Conservation (phyloP, 2,797 vertebrate genomes). For the Gymnothorax javanicus region DNA sequence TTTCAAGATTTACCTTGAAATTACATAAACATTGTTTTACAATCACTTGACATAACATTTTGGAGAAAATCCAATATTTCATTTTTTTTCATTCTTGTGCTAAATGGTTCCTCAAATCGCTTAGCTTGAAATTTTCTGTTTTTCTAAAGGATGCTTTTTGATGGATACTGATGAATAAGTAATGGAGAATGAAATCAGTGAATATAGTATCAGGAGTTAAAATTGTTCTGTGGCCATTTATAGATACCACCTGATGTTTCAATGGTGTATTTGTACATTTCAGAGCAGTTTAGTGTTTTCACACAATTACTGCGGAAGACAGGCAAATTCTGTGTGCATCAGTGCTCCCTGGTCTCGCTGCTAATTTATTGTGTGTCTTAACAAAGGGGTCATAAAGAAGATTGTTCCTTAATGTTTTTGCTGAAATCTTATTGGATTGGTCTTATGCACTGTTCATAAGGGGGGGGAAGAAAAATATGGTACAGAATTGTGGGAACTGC, state of each 20-base stretch:
- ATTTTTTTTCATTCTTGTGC: no score
- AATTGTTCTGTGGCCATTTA: background rate
- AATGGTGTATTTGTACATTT: background rate
- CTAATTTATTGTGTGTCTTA: slow-evolving; percentile 13
- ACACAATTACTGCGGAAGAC: background rate
- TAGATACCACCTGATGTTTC: slow-evolving; percentile 17
- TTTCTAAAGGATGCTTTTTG: background rate
- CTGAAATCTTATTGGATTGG: slow-evolving; percentile 7
- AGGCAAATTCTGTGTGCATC: background rate
- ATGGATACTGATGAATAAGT: background rate
- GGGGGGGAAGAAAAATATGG: slow-evolving; percentile 61
- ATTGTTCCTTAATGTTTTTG: slow-evolving; percentile 29
- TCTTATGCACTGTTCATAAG: slow-evolving; percentile 53
- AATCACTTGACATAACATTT: no score
- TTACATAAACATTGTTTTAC: no score
- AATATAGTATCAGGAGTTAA: slow-evolving; percentile 3
- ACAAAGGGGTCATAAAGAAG: background rate
- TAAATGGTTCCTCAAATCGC: background rate
- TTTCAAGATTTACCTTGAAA: no score
- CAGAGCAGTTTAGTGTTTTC: slow-evolving; percentile 1
- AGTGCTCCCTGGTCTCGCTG: background rate
- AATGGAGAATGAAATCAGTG: background rate
- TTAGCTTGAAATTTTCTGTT: background rate
- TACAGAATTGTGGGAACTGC: slow-evolving; percentile 62
- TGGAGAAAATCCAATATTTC: no score